Conservation (phyloP, 2,888 invertebrate species). For the Eubasilissa splendida region DNA sequence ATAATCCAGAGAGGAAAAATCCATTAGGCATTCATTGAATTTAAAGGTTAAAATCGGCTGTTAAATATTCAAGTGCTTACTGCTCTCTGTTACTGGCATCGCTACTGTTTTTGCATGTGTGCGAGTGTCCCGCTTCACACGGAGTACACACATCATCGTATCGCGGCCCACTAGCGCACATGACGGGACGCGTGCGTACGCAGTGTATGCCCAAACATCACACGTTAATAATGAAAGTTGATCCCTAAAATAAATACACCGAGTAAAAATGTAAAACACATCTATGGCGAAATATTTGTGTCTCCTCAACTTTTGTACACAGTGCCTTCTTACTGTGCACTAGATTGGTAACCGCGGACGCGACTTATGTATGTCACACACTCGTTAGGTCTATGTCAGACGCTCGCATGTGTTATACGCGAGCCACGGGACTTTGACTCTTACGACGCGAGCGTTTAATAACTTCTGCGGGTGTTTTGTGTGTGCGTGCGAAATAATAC, state of each 20-base stretch:
- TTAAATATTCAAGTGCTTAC: background rate
- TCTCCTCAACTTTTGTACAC: background rate
- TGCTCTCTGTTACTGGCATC: background rate
- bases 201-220: background rate
- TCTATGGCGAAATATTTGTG: background rate
- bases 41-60: background rate
- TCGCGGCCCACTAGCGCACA: constrained; percentile 28
- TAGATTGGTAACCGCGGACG: background rate
- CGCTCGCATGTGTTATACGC: constrained; percentile 33
- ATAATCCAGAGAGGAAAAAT: background rate
- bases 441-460: constrained; percentile 24
- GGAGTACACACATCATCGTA: constrained; percentile 18
- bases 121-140: constrained; percentile 47
- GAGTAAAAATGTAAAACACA: background rate
- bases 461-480: constrained; percentile 13
- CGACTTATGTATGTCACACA: constrained; percentile 38
- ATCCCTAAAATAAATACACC: background rate
- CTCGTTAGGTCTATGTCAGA: constrained; percentile 33
- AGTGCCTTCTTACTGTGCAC: constrained; percentile 2
- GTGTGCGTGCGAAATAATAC: constrained; percentile 40
- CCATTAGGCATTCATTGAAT: constrained; percentile 1
- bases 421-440: constrained; percentile 35
- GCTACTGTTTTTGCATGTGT: constrained; percentile 3
- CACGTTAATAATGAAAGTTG: background rate
- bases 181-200: constrained; percentile 31